phyloP scores from a whole-genome alignment of 2,797 vertebrate genomes.

The Clarias laeviceps region DNA sequence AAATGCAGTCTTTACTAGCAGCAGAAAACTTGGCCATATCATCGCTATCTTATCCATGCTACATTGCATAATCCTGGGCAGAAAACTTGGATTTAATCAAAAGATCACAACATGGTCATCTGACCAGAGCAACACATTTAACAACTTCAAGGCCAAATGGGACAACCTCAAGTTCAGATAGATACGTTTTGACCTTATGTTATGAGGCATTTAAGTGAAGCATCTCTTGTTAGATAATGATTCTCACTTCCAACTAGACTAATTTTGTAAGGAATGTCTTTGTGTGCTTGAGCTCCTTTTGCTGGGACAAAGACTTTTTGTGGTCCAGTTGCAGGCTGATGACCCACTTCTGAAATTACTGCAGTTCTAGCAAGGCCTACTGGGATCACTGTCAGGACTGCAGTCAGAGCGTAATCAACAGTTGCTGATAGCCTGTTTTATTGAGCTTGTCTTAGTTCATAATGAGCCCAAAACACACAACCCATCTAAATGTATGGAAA shows the following conservation, averaged over 20 bases:
- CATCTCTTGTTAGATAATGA: background rate
- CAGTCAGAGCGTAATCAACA: background rate
- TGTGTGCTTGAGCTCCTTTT: background rate
- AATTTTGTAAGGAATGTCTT: background rate
- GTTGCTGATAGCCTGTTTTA: background rate
- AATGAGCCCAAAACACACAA: background rate
- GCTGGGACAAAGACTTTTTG: constrained; percentile 14
- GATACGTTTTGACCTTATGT: background rate
- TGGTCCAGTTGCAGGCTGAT: background rate
- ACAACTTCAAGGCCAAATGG: background rate
- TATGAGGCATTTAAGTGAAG: background rate
- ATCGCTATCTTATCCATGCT: background rate
- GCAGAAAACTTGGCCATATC: background rate
- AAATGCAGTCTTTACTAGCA: background rate
- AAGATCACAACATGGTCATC: background rate
- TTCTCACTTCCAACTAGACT: background rate
- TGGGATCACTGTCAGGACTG: background rate
- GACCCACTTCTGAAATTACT: background rate
- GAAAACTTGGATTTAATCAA: background rate
- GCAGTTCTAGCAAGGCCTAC: background rate
- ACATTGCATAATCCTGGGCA: background rate
- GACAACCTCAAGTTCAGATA: background rate
- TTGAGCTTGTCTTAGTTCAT: background rate
- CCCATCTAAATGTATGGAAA: too few relatives aligned
- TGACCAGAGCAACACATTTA: background rate